Conservation (phyloP, 2,888 invertebrate species). For the Drosophila mercatorum region DNA sequence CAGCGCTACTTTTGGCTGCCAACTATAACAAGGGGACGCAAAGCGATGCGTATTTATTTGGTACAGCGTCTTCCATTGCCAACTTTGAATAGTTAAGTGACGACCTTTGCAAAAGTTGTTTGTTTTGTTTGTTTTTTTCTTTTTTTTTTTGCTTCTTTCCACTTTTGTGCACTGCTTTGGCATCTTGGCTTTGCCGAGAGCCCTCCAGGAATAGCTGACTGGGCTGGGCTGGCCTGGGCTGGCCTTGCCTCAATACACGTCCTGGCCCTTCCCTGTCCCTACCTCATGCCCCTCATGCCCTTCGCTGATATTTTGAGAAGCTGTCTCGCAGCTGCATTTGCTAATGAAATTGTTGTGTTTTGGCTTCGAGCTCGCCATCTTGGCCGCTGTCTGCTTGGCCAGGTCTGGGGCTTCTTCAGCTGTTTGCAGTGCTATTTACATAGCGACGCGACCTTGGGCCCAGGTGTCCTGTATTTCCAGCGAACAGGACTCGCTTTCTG, state of each 20-base stretch:
- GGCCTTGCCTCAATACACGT: slow-evolving; percentile 11
- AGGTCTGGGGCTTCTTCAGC: slow-evolving; percentile 13
- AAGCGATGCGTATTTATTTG: slow-evolving; percentile 2
- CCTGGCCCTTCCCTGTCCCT: no score
- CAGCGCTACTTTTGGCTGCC: slow-evolving; percentile 1
- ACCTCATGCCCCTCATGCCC: not conserved
- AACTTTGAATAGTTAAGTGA: slow-evolving; percentile 10
- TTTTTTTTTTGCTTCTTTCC: not conserved
- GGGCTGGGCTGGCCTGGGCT: not conserved
- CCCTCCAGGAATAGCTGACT: not conserved
- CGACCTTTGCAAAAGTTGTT: slow-evolving; percentile 4
- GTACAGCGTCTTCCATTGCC: not conserved
- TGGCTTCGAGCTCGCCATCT: slow-evolving; percentile 25
- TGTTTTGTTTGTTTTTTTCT: not conserved
- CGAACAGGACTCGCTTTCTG: slow-evolving; percentile 10
- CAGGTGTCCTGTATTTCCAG: slow-evolving; percentile 34
- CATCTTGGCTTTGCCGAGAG: slow-evolving; percentile 11
- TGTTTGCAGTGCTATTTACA: slow-evolving; percentile 26
- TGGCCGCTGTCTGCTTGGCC: slow-evolving; percentile 1
- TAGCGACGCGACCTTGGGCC: slow-evolving; percentile 40
- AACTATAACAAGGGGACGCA: not conserved
- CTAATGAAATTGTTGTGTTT: slow-evolving; percentile 59
- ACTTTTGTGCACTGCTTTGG: slow-evolving; percentile 18
- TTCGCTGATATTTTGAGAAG: slow-evolving; percentile 1
- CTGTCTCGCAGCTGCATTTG: slow-evolving; percentile 19